Conservation (phyloP, 2,797 vertebrate species). For the Notoglanidium macrostoma region DNA sequence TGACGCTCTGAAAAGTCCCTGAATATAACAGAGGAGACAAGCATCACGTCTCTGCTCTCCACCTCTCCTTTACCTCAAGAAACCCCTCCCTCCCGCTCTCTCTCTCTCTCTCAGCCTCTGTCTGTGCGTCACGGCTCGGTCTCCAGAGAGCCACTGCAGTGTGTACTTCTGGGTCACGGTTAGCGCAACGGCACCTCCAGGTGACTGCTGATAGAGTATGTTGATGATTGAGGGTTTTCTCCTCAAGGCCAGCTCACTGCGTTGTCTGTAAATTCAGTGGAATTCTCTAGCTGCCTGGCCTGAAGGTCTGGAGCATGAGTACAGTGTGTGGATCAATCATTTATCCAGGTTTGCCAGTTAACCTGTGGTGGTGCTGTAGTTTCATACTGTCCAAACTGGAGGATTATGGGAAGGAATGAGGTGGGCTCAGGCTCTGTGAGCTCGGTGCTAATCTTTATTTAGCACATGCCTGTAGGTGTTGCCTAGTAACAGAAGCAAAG, state of each 20-base stretch:
- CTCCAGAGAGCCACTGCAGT: slow-evolving; percentile 37
- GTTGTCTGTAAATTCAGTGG: background rate
- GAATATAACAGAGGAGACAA: slow-evolving; percentile 6
- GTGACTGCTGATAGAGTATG: slow-evolving; percentile 30
- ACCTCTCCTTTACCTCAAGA: slow-evolving; percentile 43
- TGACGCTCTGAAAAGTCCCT: slow-evolving; percentile 17
- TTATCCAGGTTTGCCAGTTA: slow-evolving; percentile 33
- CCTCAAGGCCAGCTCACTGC: background rate
- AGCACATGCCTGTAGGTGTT: slow-evolving; percentile 84
- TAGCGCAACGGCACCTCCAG: slow-evolving; percentile 2
- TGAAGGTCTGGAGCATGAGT: slow-evolving; percentile 6
- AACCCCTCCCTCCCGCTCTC: background rate
- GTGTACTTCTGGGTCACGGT: slow-evolving; percentile 33
- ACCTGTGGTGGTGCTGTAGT: slow-evolving; percentile 23
- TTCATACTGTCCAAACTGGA: slow-evolving; percentile 21
- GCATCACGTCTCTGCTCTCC: background rate
- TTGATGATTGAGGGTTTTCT: slow-evolving; percentile 4
- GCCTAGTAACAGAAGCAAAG: slow-evolving; percentile 83
- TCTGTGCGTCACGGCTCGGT: slow-evolving; percentile 25
- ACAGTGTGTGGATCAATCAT: background rate
- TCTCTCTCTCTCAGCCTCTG: background rate
- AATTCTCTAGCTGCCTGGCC: slow-evolving; percentile 13
- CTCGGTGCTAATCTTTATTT: slow-evolving; percentile 77
- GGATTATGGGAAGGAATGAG: slow-evolving; percentile 50
- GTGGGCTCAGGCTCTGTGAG: slow-evolving; percentile 45